phyloP scores from a whole-genome alignment of 2,113 vertebrate genomes.

The Numenius arquata region DNA sequence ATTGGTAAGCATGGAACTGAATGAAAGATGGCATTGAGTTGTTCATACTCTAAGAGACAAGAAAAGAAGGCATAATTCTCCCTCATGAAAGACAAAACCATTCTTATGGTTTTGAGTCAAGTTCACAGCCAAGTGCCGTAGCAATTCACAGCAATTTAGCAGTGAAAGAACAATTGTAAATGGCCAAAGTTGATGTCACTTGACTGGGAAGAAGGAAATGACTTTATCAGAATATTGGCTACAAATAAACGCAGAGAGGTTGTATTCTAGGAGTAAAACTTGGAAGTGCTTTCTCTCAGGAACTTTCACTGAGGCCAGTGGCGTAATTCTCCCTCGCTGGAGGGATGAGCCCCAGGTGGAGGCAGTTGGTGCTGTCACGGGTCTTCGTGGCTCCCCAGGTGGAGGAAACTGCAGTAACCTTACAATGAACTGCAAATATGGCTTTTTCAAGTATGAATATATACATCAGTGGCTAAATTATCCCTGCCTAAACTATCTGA shows the following conservation, averaged over 20 bases:
- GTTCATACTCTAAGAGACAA: neutral
- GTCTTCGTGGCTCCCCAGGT: neutral
- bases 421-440: neutral
- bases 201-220: conserved; percentile 5
- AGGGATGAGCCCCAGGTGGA: neutral
- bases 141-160: neutral
- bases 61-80: neutral
- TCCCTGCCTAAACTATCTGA: neutral
- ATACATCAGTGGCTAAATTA: neutral
- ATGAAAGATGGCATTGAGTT: neutral
- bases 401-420: neutral
- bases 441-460: neutral
- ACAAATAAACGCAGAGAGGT: neutral
- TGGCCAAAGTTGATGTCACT: neutral
- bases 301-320: conserved; percentile 24
- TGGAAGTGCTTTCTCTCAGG: conserved; percentile 21
- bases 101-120: neutral
- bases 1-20: neutral
- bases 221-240: conserved; percentile 56
- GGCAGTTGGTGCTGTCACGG: accelerated
- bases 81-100: neutral
- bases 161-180: conserved; percentile 50
- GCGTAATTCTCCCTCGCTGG: accelerated
- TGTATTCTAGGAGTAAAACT: conserved; percentile 29
- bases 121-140: neutral